Conservation (phyloP, 2,797 vertebrate species). For the Chelidonichthys spinosus region DNA sequence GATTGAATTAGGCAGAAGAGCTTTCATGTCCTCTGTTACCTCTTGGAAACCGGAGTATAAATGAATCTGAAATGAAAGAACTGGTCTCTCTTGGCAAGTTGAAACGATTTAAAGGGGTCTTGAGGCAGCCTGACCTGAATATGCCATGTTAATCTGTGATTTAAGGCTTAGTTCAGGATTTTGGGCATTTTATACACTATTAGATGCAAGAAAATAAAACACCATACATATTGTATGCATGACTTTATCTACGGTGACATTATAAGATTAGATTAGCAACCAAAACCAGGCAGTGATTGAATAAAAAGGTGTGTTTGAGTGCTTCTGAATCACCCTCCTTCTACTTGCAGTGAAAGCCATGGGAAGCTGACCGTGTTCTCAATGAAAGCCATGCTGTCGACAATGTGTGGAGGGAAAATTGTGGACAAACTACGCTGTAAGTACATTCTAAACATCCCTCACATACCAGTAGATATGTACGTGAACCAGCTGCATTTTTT, state of each 20-base stretch:
- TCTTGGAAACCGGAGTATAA: slow-evolving; percentile 53
- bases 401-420: slow-evolving; percentile 98
- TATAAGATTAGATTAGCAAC: background rate
- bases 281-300: background rate
- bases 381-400: slow-evolving; percentile 95
- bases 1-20: slow-evolving; percentile 63
- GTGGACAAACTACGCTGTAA: slow-evolving; percentile 95
- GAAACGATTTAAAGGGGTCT: slow-evolving; percentile 27
- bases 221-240: no score
- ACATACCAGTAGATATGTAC: background rate
- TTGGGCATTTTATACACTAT: slow-evolving; percentile 10
- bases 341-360: slow-evolving; percentile 91
- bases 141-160: slow-evolving; percentile 18
- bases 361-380: slow-evolving; percentile 98
- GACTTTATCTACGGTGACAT: no score
- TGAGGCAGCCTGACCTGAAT: slow-evolving; percentile 24
- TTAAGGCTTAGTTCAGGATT: slow-evolving; percentile 10
- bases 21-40: slow-evolving; percentile 57
- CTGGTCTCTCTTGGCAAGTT: slow-evolving; percentile 40
- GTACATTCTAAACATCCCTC: slow-evolving; percentile 36
- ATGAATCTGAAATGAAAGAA: slow-evolving; percentile 48
- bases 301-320: background rate
- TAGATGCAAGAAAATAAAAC: background rate
- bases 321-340: background rate
- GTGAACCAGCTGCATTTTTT: background rate